Percentiles rank a stretch among this genome's conserved stretches.
These are phyloP conservation scores for Karalla daura DNA, from an alignment of 2,797 vertebrate genomes.

Conservation along the genomic window DNA sequence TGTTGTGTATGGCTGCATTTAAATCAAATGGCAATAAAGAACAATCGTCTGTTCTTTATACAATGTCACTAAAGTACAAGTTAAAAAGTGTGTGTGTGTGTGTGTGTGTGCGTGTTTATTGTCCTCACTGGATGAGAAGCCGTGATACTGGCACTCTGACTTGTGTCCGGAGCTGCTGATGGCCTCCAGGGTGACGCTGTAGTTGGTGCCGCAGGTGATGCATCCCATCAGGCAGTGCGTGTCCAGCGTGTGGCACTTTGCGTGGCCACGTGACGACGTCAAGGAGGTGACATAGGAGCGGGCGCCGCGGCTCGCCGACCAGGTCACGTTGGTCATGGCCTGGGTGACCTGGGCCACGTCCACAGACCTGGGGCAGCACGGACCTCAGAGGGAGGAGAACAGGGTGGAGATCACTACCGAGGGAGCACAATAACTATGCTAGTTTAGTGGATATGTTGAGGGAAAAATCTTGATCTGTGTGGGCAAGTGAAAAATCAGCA, in stretches of 20 bases:
- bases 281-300: constrained; percentile 85
- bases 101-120: constrained; percentile 8
- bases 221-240: constrained; percentile 93
- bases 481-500: too few relatives aligned
- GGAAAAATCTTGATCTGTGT: too few relatives aligned
- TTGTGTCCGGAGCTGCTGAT: constrained; percentile 89
- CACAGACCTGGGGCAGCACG: constrained; percentile 89
- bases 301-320: constrained; percentile 85
- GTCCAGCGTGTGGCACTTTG: constrained; percentile 90
- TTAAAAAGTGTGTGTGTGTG: not conserved
- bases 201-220: constrained; percentile 91
- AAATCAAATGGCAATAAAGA: too few relatives aligned
- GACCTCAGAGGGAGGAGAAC: constrained; percentile 75
- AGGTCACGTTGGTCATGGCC: constrained; percentile 90
- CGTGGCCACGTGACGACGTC: constrained; percentile 85
- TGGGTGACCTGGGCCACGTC: constrained; percentile 88
- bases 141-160: constrained; percentile 84
- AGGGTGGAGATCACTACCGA: not conserved
- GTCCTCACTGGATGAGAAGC: constrained; percentile 91
- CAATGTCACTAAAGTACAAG: too few relatives aligned
- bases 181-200: constrained; percentile 87
- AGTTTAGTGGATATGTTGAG: too few relatives aligned
- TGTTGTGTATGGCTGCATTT: too few relatives aligned
- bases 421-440: too few relatives aligned
- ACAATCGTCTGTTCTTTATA: too few relatives aligned